These are phyloP conservation scores for Oxyruncus cristatus DNA, from an alignment of 2,113 vertebrate species.

Conservation along the genomic window DNA sequence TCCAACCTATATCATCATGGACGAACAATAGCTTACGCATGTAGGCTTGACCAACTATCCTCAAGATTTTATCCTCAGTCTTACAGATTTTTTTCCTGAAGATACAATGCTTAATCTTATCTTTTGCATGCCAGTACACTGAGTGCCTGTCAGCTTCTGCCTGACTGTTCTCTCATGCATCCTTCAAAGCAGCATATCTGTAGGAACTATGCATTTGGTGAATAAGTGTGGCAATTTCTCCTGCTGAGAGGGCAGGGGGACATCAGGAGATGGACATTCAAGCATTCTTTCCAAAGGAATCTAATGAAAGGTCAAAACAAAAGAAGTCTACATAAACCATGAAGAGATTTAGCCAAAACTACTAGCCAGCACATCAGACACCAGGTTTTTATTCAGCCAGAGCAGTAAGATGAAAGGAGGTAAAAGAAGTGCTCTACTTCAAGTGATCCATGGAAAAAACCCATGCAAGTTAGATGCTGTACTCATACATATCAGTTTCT, in stretches of 20 bases:
- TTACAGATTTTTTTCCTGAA: neutral
- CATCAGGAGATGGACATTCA: rapidly evolving
- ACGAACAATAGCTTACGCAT: neutral
- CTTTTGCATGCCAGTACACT: neutral
- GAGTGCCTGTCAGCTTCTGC: neutral
- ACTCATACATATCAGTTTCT: neutral
- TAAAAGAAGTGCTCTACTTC: neutral
- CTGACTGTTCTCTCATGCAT: neutral
- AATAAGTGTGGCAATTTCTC: neutral
- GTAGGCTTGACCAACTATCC: neutral
- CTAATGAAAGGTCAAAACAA: neutral
- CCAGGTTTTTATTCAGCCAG: neutral
- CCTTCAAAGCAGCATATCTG: neutral
- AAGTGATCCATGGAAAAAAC: neutral
- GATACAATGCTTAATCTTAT: neutral
- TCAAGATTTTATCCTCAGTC: neutral
- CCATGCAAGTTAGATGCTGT: neutral
- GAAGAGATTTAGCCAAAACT: neutral
- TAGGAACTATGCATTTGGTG: rapidly evolving
- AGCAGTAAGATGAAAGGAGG: neutral
- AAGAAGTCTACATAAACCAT: neutral
- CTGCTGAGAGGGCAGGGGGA: neutral
- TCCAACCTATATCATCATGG: neutral
- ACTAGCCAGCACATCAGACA: neutral
- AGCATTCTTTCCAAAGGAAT: neutral